Conservation (phyloP, 2,113 vertebrate genomes). For the Rousettus leschenaultii region DNA sequence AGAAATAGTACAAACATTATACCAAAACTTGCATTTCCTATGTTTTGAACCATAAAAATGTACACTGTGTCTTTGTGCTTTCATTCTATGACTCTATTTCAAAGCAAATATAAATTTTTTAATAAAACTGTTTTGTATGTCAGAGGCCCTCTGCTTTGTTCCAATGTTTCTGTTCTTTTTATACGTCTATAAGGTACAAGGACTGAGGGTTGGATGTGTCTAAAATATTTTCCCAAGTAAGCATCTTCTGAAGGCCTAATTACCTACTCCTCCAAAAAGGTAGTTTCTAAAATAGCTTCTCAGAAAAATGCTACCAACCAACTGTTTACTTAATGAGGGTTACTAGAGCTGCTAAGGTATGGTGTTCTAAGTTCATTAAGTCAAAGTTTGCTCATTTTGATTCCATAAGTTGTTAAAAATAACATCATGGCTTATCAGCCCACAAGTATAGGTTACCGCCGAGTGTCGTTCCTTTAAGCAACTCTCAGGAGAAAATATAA, state of each 20-base stretch:
- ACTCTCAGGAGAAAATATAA: background rate
- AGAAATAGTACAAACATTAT: background rate
- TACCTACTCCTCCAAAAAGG: background rate
- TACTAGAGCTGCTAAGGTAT: background rate
- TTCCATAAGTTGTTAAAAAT: background rate
- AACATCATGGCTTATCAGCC: background rate
- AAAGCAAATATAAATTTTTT: slow-evolving; percentile 15
- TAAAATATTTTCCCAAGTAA: background rate
- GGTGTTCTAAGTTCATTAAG: background rate
- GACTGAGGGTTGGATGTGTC: background rate
- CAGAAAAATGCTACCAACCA: background rate
- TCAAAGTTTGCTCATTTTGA: background rate
- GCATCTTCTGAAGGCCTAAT: background rate
- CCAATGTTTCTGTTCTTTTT: background rate
- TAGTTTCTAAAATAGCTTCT: background rate
- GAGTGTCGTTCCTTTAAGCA: background rate
- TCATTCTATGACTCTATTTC: background rate
- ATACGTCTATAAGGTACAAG: background rate
- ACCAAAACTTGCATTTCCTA: background rate
- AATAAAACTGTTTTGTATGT: background rate
- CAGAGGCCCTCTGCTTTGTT: background rate
- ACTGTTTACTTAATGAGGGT: background rate
- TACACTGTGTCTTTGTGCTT: background rate
- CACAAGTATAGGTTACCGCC: background rate
- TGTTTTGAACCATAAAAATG: background rate